These are phyloP conservation scores for Aradophagus sp. DNA, from an alignment of 1,140 invertebrate genomes.

Conservation along the genomic window DNA sequence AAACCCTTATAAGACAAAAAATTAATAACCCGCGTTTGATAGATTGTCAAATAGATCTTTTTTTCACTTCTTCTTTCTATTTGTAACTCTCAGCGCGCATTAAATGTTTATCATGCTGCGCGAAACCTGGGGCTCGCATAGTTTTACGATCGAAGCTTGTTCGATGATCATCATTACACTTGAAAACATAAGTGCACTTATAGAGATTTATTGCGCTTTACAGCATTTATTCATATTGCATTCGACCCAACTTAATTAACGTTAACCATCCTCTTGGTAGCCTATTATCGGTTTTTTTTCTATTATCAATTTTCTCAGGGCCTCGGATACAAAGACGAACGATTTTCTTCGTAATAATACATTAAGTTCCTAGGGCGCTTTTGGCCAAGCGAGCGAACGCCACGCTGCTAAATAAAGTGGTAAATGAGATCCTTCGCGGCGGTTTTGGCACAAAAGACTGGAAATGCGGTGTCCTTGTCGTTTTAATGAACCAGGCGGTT, in stretches of 20 bases:
- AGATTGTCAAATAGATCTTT: constrained; percentile 36
- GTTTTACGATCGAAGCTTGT: constrained; percentile 42
- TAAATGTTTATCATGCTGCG: constrained; percentile 49
- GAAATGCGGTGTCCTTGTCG: constrained; percentile 19
- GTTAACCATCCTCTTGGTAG: constrained; percentile 36
- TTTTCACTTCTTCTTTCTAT: constrained; percentile 31
- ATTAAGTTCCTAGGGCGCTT: constrained; percentile 32
- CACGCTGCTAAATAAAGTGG: constrained; percentile 41
- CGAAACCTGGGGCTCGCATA: constrained; percentile 39
- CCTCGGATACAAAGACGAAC: constrained; percentile 29
- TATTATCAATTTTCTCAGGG: constrained; percentile 46
- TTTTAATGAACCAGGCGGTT: constrained; percentile 6
- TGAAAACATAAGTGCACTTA: constrained; percentile 46
- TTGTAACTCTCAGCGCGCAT: constrained; percentile 21
- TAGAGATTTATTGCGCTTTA: constrained; percentile 50
- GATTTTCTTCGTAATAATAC: constrained; percentile 42
- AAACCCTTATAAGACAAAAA: too few species aligned
- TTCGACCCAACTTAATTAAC: constrained; percentile 47
- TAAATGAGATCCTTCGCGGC: constrained; percentile 31
- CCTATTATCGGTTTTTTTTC: constrained; percentile 48
- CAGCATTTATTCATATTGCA: constrained; percentile 43
- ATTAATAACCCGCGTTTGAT: constrained; percentile 36
- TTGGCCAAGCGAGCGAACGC: background rate
- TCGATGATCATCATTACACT: constrained; percentile 51
- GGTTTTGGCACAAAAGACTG: constrained; percentile 11